Conservation (phyloP, 1,140 invertebrate species). For the Halotydeus destructor region DNA sequence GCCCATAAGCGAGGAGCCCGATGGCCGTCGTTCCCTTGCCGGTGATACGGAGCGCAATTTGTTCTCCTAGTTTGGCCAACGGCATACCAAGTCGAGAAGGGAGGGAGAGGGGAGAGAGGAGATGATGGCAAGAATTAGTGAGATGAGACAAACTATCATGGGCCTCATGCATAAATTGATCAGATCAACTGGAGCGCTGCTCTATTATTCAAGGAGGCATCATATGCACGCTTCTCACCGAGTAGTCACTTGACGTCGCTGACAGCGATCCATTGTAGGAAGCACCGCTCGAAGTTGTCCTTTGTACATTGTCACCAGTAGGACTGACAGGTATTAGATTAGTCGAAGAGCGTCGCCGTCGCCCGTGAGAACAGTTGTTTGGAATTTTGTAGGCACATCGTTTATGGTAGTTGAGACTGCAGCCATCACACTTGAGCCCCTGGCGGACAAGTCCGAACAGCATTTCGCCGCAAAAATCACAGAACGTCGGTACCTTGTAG, state of each 20-base stretch:
- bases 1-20: constrained; percentile 36
- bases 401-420: constrained; percentile 93
- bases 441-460: constrained; percentile 91
- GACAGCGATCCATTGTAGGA: constrained; percentile 15
- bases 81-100: too few species aligned
- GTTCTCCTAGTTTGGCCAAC: too few species aligned
- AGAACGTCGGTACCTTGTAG: constrained; percentile 95
- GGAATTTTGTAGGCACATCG: constrained; percentile 94
- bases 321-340: constrained; percentile 17
- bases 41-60: too few species aligned
- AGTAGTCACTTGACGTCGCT: constrained; percentile 14
- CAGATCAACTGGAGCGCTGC: too few species aligned
- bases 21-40: constrained; percentile 37
- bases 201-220: too few species aligned
- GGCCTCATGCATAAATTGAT: neutral
- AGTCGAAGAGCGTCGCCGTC: constrained; percentile 24
- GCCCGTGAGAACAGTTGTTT: constrained; percentile 62
- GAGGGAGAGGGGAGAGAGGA: too few species aligned
- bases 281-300: constrained; percentile 17
- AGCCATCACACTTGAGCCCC: constrained; percentile 98
- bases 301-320: constrained; percentile 14
- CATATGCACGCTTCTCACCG: too few species aligned
- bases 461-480: constrained; percentile 99
- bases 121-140: constrained; percentile 1
- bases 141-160: neutral